Conservation (phyloP, 2,113 vertebrate species). For the Crocuta crocuta region DNA sequence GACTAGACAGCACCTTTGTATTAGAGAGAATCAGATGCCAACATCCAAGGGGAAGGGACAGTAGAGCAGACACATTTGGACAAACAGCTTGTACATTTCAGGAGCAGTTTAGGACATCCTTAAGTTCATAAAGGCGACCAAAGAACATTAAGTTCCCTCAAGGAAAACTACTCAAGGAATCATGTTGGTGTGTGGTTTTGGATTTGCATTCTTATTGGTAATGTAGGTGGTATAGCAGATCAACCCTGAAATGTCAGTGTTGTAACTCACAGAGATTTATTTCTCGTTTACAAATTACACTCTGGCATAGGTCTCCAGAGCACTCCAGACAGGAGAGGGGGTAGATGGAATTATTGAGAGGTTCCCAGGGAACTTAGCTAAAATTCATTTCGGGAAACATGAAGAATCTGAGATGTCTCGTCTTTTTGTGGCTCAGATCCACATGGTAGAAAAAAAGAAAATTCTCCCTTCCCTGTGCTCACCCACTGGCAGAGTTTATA, state of each 20-base stretch:
- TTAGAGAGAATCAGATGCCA: background rate
- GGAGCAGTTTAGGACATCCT: background rate
- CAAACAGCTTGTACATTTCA: background rate
- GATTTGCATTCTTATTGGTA: background rate
- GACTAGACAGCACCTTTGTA: background rate
- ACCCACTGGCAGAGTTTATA: background rate
- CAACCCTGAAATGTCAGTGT: background rate
- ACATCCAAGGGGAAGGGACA: background rate
- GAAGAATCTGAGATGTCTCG: background rate
- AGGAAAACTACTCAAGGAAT: background rate
- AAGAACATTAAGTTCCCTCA: background rate
- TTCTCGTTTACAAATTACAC: background rate
- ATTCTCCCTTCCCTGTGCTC: background rate
- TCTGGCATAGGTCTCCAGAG: background rate
- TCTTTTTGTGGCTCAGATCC: background rate
- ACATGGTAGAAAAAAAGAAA: background rate
- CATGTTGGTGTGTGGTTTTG: background rate
- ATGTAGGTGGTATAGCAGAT: background rate
- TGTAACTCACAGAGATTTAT: background rate
- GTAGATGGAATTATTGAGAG: background rate
- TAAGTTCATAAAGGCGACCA: background rate
- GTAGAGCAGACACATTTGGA: background rate
- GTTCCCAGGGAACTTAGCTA: background rate
- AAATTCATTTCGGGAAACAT: background rate
- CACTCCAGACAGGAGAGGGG: background rate